Evolutionary conservation across 2,888 invertebrate genomes (phyloP), one percentile per base, ranked within the genome.

Genomic region (Lissocephala sabroskyi): DNA sequence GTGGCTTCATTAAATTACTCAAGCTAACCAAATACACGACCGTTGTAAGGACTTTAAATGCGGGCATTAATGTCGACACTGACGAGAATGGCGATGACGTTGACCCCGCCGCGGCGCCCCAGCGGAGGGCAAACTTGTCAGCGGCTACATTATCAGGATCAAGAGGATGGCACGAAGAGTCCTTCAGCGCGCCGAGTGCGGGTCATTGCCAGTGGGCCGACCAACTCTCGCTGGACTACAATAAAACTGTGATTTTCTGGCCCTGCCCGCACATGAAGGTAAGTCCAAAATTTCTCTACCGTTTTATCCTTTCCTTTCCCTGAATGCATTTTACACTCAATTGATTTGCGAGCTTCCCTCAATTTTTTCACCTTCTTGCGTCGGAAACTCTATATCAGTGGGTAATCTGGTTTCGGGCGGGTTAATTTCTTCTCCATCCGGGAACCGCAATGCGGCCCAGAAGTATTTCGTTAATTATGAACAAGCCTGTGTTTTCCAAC

Each of bases 211-310:
- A 82, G 58, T 70, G 84, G 63, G 70, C 78, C 40, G 79, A 83
- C 51, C 78, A 80, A 64, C 73, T 85, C 51, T 78, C 81, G 45
- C 74, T 65, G 49, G 79, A 81, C 57, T 84, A 80, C 55, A 82
- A 84, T 58, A 84, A 83, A 62, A 82, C 79, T 47, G 70, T 84
- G 37, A 66, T 84, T 29, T 71, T 84, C 39, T 85, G 85, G 85
- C 85, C 85, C 44, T 85, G 85, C 65, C 82, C 83, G 28, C 76
- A 67, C 53, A 84, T 84, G 81, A 84, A 82, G 75, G 84, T 85
- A 62, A 83, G 85, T 80, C 62, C 37, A 35, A 2, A 13, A 16
- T 16, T 35, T 35, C 16, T 30, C 30, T 30, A 30, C 30, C 3
- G n/a, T n/a, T n/a, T n/a, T n/a, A n/a, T n/a, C n/a, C n/a, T n/a